Evolutionary conservation across 2,797 vertebrate species (phyloP).

Genomic region (Sebastes goodei): DNA sequence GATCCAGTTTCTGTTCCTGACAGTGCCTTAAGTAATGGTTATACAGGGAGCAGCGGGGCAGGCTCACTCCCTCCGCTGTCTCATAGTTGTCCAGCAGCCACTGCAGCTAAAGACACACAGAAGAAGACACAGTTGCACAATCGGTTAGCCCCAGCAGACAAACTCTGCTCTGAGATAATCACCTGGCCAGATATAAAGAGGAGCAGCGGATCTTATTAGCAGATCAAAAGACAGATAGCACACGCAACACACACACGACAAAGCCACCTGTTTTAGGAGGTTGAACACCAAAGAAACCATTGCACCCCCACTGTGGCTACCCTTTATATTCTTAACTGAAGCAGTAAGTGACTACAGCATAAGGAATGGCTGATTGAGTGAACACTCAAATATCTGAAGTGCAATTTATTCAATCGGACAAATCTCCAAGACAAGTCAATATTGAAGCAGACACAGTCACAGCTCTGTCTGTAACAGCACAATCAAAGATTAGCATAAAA

Average conservation of each 20-base stretch:
- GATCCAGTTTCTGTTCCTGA: conserved; percentile 97
- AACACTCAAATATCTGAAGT: conserved; percentile 37
- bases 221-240: conserved; percentile 48
- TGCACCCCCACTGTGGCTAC: neutral
- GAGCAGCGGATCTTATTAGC: conserved; percentile 43
- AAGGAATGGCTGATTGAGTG: conserved; percentile 22
- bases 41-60: conserved; percentile 94
- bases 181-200: conserved; percentile 36
- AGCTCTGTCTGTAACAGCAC: neutral
- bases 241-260: conserved; percentile 11
- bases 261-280: conserved; percentile 7
- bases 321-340: conserved; percentile 3
- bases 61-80: conserved; percentile 94
- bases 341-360: neutral
- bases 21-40: conserved; percentile 97
- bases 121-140: conserved; percentile 39
- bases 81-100: conserved; percentile 98
- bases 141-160: conserved; percentile 21
- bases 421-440: conserved; percentile 3
- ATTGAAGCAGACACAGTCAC: neutral
- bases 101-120: conserved; percentile 87
- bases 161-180: conserved; percentile 27
- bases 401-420: conserved; percentile 2
- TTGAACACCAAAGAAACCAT: conserved; percentile 25
- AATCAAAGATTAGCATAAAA: conserved; percentile 1